Conservation (phyloP, 2,113 vertebrate genomes). For the Poeciliopsis prolifica region DNA sequence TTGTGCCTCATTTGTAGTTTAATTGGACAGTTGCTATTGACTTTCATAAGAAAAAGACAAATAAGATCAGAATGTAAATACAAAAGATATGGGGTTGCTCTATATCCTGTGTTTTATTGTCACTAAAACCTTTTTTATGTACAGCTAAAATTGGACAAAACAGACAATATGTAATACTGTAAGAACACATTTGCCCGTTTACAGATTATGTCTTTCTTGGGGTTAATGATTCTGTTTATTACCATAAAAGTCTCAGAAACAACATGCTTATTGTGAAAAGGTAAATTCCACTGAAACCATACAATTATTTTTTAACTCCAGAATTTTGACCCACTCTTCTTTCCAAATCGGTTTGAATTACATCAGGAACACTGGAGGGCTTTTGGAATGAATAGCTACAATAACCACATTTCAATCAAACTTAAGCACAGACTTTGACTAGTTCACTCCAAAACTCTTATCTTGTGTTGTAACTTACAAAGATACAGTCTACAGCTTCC, state of each 20-base stretch:
- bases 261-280: not conserved
- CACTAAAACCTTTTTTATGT: not conserved
- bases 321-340: not conserved
- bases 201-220: not conserved
- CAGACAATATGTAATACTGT: not conserved
- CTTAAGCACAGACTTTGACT: not conserved
- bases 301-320: not conserved
- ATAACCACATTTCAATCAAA: not conserved
- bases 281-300: not conserved
- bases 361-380: not conserved
- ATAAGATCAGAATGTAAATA: not conserved
- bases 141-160: not conserved
- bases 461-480: too few relatives aligned
- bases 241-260: not conserved
- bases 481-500: too few relatives aligned
- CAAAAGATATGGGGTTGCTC: not conserved
- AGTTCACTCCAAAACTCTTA: not conserved
- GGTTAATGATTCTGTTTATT: not conserved
- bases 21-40: not conserved
- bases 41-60: too few relatives aligned
- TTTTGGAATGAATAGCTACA: not conserved
- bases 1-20: not conserved
- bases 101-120: not conserved
- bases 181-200: not conserved
- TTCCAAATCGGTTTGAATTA: not conserved